A percentile compares a stretch with the other conserved stretches of the same genome.
phyloP scores from a whole-genome alignment of 1,140 invertebrate species.

The Meloidogyne hapla region DNA sequence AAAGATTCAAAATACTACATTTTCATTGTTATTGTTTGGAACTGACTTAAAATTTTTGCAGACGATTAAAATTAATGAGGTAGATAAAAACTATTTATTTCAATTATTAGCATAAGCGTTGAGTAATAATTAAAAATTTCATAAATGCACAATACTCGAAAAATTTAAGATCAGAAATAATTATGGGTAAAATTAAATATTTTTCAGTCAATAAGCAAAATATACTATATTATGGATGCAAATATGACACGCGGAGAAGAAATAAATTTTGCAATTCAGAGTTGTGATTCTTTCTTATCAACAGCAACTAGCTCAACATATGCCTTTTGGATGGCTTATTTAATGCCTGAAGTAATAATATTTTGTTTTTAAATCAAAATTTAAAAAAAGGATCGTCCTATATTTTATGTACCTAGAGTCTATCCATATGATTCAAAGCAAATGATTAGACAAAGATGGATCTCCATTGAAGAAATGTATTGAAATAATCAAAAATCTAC shows the following conservation, averaged over 20 bases:
- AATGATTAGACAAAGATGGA: too few relatives aligned
- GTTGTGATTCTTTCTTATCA: conserved; percentile 32
- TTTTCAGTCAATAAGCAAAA: neutral
- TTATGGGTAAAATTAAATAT: neutral
- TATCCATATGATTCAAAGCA: too few relatives aligned
- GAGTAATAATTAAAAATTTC: too few relatives aligned
- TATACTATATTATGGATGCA: neutral
- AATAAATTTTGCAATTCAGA: conserved; percentile 18
- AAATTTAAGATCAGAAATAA: too few relatives aligned
- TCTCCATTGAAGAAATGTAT: too few relatives aligned
- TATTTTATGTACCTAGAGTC: too few relatives aligned
- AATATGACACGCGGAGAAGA: conserved; percentile 33
- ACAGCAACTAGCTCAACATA: conserved; percentile 8
- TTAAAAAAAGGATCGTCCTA: neutral
- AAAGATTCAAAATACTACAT: neutral
- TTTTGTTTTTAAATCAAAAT: neutral
- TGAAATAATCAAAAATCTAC: too few relatives aligned
- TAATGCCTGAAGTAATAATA: neutral
- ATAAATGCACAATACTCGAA: too few relatives aligned
- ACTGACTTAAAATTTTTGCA: neutral
- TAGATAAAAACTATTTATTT: neutral
- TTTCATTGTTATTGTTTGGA: neutral
- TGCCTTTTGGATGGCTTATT: conserved; percentile 16
- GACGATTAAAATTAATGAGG: neutral
- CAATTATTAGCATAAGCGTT: too few relatives aligned